Percentiles rank a stretch among this genome's conserved stretches.
These are phyloP conservation scores for Drosophila kambysellisi DNA, from an alignment of 2,888 invertebrate species.

Conservation along the genomic window DNA sequence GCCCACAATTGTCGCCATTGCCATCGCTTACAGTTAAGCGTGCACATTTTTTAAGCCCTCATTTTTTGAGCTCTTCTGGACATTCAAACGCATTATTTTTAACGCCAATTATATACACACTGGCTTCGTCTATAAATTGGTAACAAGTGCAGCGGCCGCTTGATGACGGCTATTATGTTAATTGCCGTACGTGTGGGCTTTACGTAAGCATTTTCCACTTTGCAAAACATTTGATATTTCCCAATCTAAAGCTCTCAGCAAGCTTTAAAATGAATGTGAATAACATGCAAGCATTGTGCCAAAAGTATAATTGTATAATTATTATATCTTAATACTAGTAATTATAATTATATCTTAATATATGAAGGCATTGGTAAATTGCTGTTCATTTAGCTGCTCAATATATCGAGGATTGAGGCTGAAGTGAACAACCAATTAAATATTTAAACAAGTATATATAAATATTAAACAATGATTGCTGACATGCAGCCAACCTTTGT, in stretches of 20 bases:
- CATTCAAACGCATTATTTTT: conserved; percentile 77
- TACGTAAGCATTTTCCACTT: conserved; percentile 54
- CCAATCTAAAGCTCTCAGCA: conserved; percentile 19
- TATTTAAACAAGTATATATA: background rate
- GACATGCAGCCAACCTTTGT: background rate
- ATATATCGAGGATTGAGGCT: background rate
- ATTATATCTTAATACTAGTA: background rate
- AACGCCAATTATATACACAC: conserved; percentile 67
- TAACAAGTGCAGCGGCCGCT: conserved; percentile 62
- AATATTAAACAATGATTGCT: background rate
- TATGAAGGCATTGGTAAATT: background rate
- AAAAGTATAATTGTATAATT: background rate
- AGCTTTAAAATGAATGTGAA: conserved; percentile 1
- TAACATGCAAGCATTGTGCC: background rate
- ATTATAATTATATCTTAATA: background rate
- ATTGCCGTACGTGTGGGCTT: conserved; percentile 66
- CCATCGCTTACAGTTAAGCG: conserved; percentile 59
- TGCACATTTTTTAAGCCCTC: conserved; percentile 66
- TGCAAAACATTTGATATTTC: conserved; percentile 12
- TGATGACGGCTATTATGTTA: conserved; percentile 76
- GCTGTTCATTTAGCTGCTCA: background rate
- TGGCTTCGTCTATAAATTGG: conserved; percentile 67
- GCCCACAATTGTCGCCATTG: conserved; percentile 54
- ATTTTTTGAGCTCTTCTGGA: conserved; percentile 50
- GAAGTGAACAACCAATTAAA: background rate